Percentiles rank a stretch among this genome's conserved stretches.
phyloP scores from a whole-genome alignment of 2,888 invertebrate genomes.

The Nomada hirtipes region DNA sequence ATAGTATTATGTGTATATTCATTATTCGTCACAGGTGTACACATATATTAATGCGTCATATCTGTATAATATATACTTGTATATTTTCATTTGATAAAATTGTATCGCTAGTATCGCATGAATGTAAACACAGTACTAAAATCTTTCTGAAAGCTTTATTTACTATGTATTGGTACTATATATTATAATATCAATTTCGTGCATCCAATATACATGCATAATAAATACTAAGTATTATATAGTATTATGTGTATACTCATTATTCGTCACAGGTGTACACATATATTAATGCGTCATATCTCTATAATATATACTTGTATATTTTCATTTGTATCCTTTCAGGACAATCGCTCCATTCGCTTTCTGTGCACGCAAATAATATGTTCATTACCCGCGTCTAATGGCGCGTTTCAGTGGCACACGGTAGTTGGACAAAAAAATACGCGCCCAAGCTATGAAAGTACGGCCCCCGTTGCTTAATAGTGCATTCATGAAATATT shows the following conservation, averaged over 20 bases:
- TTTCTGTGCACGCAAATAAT: not conserved
- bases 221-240: no score
- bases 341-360: not conserved
- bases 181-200: no score
- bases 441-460: not conserved
- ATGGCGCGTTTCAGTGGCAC: not conserved
- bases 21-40: no score
- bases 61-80: no score
- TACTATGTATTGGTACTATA: not conserved
- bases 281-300: no score
- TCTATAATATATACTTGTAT: no score
- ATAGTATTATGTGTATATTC: no score
- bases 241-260: no score
- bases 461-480: not conserved
- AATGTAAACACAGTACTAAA: slow-evolving; percentile 47
- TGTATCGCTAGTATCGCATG: slow-evolving; percentile 50
- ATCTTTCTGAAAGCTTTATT: slow-evolving; percentile 21
- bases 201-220: no score
- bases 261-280: no score
- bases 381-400: not conserved
- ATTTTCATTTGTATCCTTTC: not conserved
- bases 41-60: no score
- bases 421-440: not conserved
- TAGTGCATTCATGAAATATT: slow-evolving; percentile 6
- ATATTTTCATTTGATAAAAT: no score